Evolutionary conservation across 2,797 vertebrate species (phyloP).

Genomic region (Catostomus latipinnis): DNA sequence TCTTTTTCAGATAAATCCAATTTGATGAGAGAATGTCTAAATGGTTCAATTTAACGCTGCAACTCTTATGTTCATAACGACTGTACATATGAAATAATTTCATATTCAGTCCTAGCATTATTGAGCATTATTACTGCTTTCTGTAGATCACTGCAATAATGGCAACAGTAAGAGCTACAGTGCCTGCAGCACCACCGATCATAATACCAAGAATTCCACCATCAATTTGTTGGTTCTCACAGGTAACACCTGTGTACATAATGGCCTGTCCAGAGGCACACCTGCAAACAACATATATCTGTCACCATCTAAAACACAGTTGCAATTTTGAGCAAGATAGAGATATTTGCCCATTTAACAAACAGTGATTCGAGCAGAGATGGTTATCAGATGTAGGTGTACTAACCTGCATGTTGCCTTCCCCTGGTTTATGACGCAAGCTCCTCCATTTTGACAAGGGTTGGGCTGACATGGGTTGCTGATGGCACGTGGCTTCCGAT

Average conservation of each 20-base stretch:
- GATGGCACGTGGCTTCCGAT: constrained; percentile 56
- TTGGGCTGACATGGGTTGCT: constrained; percentile 77
- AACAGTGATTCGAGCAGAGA: not conserved
- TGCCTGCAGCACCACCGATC: constrained; percentile 74
- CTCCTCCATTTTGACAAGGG: constrained; percentile 84
- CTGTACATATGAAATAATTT: not conserved
- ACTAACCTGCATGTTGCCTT: constrained; percentile 85
- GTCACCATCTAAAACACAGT: constrained; percentile 2
- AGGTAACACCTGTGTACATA: constrained; percentile 80
- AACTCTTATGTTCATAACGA: not conserved
- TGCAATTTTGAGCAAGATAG: not conserved
- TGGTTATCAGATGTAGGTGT: not conserved
- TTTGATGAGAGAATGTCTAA: not conserved
- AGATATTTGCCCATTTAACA: not conserved
- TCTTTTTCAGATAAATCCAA: constrained; percentile 12
- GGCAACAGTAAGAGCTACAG: constrained; percentile 71
- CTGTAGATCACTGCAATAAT: constrained; percentile 73
- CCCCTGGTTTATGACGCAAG: constrained; percentile 79
- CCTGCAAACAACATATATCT: constrained; percentile 66
- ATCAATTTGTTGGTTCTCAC: constrained; percentile 77
- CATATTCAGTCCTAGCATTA: not conserved
- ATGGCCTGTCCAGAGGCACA: constrained; percentile 79
- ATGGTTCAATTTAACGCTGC: not conserved
- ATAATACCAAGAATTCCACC: constrained; percentile 76
- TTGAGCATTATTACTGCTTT: constrained; percentile 44